Percentiles rank a stretch among this genome's conserved stretches.
Conservation (phyloP, 35 echinoderm and acorn worm species). For the Chiridota heheva region DNA sequence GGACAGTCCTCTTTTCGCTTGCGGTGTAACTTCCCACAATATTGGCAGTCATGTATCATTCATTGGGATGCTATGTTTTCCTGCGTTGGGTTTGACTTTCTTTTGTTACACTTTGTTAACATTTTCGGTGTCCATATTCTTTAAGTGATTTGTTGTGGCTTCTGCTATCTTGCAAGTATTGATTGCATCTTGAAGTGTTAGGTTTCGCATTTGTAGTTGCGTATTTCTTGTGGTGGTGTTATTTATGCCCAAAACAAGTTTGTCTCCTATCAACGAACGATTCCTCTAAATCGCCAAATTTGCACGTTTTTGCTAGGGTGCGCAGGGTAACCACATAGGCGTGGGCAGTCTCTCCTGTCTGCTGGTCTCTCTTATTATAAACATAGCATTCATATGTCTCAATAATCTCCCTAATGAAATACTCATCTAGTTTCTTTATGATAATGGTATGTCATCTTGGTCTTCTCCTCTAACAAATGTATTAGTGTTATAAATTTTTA, state of each 20-base stretch:
- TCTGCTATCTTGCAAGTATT: too few species aligned
- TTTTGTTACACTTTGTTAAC: too few species aligned
- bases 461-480: not conserved
- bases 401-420: conserved; percentile 9
- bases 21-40: conserved; percentile 37
- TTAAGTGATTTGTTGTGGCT: not conserved
- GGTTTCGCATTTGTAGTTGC: not conserved
- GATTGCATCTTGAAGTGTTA: conserved; percentile 23
- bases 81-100: too few species aligned
- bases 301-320: conserved; percentile 24
- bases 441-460: conserved; percentile 14
- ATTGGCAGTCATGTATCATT: conserved; percentile 39
- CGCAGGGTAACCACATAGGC: conserved; percentile 17
- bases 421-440: conserved; percentile 21
- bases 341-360: conserved; percentile 18
- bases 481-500: conserved; percentile 16
- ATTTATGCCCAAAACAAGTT: not conserved
- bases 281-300: conserved; percentile 7
- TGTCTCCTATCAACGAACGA: too few species aligned
- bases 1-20: conserved; percentile 32
- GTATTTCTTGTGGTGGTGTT: conserved; percentile 19
- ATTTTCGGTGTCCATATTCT: not conserved
- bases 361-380: conserved; percentile 40
- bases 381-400: conserved; percentile 32
- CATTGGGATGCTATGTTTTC: too few species aligned